These are phyloP conservation scores for Brachyopa scutellaris DNA, from an alignment of 2,888 invertebrate genomes.

Conservation along the genomic window DNA sequence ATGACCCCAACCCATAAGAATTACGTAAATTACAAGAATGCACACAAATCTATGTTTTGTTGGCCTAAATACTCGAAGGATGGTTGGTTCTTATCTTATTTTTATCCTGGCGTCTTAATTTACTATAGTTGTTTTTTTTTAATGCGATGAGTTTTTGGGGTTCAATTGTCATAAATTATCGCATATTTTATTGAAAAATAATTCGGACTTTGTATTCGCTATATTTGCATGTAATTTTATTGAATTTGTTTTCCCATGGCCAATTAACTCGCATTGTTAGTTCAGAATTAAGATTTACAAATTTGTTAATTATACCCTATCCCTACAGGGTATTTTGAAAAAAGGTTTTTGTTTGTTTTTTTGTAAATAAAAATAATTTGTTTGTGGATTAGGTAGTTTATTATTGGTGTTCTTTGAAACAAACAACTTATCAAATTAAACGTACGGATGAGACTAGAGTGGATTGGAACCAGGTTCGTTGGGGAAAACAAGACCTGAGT, in stretches of 20 bases:
- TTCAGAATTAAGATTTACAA: slow-evolving; percentile 25
- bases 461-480: not conserved
- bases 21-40: slow-evolving; percentile 13
- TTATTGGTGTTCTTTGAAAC: not conserved
- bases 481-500: slow-evolving; percentile 31
- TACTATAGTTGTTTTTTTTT: too few species aligned
- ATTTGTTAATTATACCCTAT: slow-evolving; percentile 28
- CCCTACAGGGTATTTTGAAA: slow-evolving; percentile 12
- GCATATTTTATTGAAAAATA: not conserved
- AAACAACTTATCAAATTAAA: not conserved
- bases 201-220: not conserved
- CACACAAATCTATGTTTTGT: slow-evolving; percentile 4
- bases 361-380: too few species aligned
- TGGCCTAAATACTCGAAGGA: slow-evolving; percentile 18
- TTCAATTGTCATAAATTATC: not conserved
- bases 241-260: slow-evolving; percentile 37
- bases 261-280: slow-evolving; percentile 14
- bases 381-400: slow-evolving; percentile 4
- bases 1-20: too few species aligned
- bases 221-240: not conserved
- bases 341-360: too few species aligned
- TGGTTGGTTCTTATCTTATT: slow-evolving; percentile 16
- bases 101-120: slow-evolving; percentile 37
- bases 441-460: slow-evolving; percentile 5
- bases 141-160: not conserved